Conservation (phyloP, 2,113 vertebrate species). For the Coptodon rendalli region DNA sequence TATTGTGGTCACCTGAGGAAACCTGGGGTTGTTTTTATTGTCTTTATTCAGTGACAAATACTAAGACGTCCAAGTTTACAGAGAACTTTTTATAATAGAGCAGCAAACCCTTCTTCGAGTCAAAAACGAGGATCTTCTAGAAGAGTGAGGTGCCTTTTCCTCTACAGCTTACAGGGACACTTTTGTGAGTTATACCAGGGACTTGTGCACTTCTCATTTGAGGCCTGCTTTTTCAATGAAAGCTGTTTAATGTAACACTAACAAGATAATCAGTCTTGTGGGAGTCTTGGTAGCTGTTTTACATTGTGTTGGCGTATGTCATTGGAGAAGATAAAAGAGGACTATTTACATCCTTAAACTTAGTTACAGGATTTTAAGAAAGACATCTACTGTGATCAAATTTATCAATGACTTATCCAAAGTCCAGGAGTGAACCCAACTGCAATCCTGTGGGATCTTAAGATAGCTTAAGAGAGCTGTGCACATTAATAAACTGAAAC, state of each 20-base stretch:
- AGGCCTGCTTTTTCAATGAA: rapidly evolving
- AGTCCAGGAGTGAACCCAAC: not conserved
- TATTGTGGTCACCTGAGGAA: not conserved
- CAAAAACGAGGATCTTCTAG: not conserved
- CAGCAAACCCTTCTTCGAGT: rapidly evolving
- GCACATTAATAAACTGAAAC: not conserved
- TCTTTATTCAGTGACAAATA: not conserved
- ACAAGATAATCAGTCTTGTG: not conserved
- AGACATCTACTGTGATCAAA: rapidly evolving
- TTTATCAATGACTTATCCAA: rapidly evolving
- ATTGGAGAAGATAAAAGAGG: rapidly evolving
- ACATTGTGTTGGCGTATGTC: not conserved
- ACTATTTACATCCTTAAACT: not conserved
- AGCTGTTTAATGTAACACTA: not conserved
- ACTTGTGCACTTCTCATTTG: not conserved
- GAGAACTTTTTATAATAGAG: not conserved
- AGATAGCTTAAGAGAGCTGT: not conserved
- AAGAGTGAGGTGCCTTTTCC: not conserved
- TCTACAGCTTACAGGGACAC: not conserved
- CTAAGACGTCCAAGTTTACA: not conserved
- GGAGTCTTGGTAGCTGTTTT: rapidly evolving
- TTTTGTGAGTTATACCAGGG: rapidly evolving
- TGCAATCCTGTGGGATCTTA: not conserved
- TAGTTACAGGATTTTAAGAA: not conserved
- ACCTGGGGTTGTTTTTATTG: not conserved